A percentile compares a stretch with the other conserved stretches of the same genome.
phyloP scores from a whole-genome alignment of 2,888 invertebrate genomes.

The Boloria euphrosyne region DNA sequence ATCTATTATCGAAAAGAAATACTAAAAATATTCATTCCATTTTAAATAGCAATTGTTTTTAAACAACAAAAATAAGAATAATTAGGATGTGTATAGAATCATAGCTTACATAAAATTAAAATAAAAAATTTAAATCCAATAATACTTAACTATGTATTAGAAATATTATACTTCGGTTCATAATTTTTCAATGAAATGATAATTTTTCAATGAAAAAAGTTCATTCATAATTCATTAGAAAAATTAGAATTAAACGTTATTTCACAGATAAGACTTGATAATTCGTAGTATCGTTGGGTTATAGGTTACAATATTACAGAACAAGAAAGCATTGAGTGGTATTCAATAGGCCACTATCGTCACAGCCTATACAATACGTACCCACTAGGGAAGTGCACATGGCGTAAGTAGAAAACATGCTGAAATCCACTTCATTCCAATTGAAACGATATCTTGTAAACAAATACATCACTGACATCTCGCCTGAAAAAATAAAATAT shows the following conservation, averaged over 20 bases:
- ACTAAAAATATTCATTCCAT: no score
- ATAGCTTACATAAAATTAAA: no score
- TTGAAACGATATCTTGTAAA: slow-evolving; percentile 92
- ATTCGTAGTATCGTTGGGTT: slow-evolving; percentile 16
- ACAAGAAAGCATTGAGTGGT: slow-evolving; percentile 22
- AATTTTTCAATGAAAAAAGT: no score
- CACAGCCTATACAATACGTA: slow-evolving; percentile 59
- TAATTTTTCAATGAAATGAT: no score
- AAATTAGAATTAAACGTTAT: neutral
- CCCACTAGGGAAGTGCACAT: slow-evolving; percentile 92
- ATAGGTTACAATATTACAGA: slow-evolving; percentile 13
- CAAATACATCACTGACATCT: slow-evolving; percentile 92
- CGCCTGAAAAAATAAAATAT: slow-evolving; percentile 82
- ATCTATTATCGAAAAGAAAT: no score
- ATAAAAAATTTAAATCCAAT: neutral
- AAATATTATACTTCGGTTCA: no score
- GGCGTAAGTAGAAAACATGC: slow-evolving; percentile 92
- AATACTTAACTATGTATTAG: neutral
- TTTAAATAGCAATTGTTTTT: no score
- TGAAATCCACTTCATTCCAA: slow-evolving; percentile 94
- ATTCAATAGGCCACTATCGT: slow-evolving; percentile 21
- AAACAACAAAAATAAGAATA: no score
- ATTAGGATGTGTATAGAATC: no score
- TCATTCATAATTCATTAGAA: no score
- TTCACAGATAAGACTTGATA: neutral